Evolutionary conservation across 2,888 invertebrate genomes (phyloP).

Genomic region (Metellina segmentata): DNA sequence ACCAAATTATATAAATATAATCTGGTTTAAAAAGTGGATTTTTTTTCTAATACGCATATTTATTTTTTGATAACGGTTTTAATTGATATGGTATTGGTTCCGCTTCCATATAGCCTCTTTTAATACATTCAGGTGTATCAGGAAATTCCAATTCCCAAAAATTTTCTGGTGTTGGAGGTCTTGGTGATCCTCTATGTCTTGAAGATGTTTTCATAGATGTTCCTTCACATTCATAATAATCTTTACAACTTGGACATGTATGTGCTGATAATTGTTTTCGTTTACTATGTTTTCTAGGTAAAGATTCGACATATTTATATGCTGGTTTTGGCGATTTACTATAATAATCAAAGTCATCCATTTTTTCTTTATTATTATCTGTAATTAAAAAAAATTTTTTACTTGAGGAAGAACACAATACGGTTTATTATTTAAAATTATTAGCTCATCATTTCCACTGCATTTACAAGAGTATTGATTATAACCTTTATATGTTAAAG

Average conservation of each 20-base stretch:
- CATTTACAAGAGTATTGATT: constrained; percentile 29
- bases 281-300: neutral
- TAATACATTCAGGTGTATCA: constrained; percentile 50
- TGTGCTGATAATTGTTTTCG: neutral
- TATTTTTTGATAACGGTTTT: neutral
- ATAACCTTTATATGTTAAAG: neutral
- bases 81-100: neutral
- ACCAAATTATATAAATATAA: too few relatives aligned
- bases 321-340: neutral
- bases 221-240: neutral
- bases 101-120: constrained; percentile 22
- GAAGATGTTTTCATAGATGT: neutral
- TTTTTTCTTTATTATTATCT: neutral
- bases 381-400: neutral
- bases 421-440: constrained; percentile 24
- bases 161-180: constrained; percentile 55
- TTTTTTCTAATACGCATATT: neutral
- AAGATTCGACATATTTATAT: neutral
- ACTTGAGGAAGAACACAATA: constrained; percentile 24
- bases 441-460: neutral
- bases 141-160: constrained; percentile 74
- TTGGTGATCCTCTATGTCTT: neutral
- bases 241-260: neutral
- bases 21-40: neutral
- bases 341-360: neutral